phyloP scores from a whole-genome alignment of 2,113 vertebrate genomes.

The Lepus timidus region DNA sequence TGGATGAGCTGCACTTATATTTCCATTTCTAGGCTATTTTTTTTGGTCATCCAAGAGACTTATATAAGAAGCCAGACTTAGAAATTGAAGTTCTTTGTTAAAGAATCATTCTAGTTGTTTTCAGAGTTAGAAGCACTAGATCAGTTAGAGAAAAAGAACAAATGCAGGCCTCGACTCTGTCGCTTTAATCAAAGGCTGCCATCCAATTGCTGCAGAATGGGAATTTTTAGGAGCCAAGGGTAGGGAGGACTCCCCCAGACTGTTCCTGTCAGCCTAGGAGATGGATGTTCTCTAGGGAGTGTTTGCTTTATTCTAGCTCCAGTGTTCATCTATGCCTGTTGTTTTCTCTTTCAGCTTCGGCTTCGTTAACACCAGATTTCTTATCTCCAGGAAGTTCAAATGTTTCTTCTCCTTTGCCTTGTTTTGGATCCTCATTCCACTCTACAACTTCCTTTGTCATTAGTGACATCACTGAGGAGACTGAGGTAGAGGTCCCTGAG shows the following conservation, averaged over 20 bases:
- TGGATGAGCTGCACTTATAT: not conserved
- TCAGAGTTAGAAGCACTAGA: not conserved
- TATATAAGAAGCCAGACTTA: constrained; percentile 45
- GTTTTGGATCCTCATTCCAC: constrained; percentile 96
- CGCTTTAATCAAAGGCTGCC: not conserved
- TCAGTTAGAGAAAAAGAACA: constrained; percentile 55
- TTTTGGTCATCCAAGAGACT: constrained; percentile 29
- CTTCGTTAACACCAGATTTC: constrained; percentile 95
- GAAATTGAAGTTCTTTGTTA: constrained; percentile 15
- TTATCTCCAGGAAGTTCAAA: constrained; percentile 96
- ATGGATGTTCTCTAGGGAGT: constrained; percentile 12
- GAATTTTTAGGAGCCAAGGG: constrained; percentile 4
- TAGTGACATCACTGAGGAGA: constrained; percentile 97
- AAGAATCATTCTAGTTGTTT: not conserved
- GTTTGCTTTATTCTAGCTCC: not conserved
- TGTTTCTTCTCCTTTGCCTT: constrained; percentile 94
- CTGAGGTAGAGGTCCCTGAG: constrained; percentile 94
- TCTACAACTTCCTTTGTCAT: constrained; percentile 98
- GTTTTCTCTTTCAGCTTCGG: constrained; percentile 90
- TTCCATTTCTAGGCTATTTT: constrained; percentile 6
- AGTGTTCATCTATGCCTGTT: not conserved
- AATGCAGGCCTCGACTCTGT: not conserved
- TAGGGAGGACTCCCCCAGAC: not conserved
- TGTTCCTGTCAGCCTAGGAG: constrained; percentile 27
- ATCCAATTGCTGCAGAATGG: not conserved